Base-by-base conservation (phyloP, 2,888 invertebrate species). In the Cephus spinipes region DNA sequence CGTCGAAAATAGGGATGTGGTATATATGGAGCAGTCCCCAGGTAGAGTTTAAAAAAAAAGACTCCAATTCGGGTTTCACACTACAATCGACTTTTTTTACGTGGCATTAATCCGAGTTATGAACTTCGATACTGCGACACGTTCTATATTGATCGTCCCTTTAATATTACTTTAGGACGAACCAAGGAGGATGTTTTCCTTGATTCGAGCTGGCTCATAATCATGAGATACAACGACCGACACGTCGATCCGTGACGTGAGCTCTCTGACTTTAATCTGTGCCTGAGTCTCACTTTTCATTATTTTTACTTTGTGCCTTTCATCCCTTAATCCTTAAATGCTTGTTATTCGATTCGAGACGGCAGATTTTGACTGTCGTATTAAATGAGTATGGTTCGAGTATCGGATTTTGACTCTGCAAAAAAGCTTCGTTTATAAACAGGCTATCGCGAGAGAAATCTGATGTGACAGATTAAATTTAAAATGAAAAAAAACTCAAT, bases 261-360 rank as follows among this genome's bases (percentile, higher is more conserved):
- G 79, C 75, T 34, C 73, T 55, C 32, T 34, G 79, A 76, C 73
- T 69, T 73, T 74, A 79, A 33, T 79, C 75, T 75, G 86, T 87
- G 88, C 85, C 86, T 85, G 85, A 87, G 86, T 84, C 55, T 83
- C 84, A 83, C 81, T 77, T 81, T 83, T 82, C 36, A 81, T 84
- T 79, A 80, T 83, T 85, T 88, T 87, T 87, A 87, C 87, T 89
- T 90, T 88, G 89, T 88, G 89, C 89, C 88, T 91, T 87, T 90
- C 84, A 83, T 85, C 80, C 83, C 81, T 82, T 75, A 80, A 80
- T 80, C 9, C 23, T 55, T 55, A 79, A 78, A 34, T 68, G 78
- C 78, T 81, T 76, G 76, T 78, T 80, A 36, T 75, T 81, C 78
- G 55, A 76, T 69, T 73, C 73, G 77, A 81, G 77, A 82, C 76